Percentiles rank a stretch among this genome's conserved stretches.
Evolutionary conservation across 2,113 vertebrate species (phyloP).

Genomic region (Heterotis niloticus): DNA sequence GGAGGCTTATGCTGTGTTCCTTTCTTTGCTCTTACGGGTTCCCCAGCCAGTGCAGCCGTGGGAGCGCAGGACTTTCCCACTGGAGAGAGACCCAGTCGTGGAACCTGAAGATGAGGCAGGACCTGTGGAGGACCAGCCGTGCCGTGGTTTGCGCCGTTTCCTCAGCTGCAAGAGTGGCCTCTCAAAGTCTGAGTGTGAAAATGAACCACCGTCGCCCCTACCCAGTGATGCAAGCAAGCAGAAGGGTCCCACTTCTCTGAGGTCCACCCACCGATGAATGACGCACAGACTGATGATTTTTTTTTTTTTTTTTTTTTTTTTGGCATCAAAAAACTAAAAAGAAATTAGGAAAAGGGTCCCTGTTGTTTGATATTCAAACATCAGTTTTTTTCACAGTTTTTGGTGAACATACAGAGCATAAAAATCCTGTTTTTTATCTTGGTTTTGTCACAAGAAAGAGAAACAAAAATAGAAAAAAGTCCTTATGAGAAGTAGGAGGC

Average conservation of each 20-base stretch:
- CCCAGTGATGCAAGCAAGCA: slow-evolving; percentile 52
- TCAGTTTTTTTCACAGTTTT: slow-evolving; percentile 88
- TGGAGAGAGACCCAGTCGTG: slow-evolving; percentile 64
- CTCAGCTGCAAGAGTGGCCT: slow-evolving; percentile 71
- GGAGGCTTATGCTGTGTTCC: not conserved
- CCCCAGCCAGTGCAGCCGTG: slow-evolving; percentile 73
- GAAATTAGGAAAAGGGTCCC: slow-evolving; percentile 59
- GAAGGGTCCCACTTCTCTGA: slow-evolving; percentile 42
- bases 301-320: no score
- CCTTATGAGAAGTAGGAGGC: not conserved
- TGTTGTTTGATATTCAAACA: slow-evolving; percentile 94
- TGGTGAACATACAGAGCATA: slow-evolving; percentile 86
- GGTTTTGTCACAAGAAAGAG: slow-evolving; percentile 28
- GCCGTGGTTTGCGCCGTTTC: slow-evolving; percentile 68
- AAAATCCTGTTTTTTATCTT: slow-evolving; percentile 61
- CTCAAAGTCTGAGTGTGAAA: slow-evolving; percentile 58
- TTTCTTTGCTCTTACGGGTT: slow-evolving; percentile 11
- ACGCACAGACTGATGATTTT: slow-evolving; percentile 40
- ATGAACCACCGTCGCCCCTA: slow-evolving; percentile 50
- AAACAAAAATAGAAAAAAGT: slow-evolving; percentile 5
- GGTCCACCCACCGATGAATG: slow-evolving; percentile 70
- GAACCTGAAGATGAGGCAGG: slow-evolving; percentile 67
- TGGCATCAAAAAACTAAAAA: slow-evolving; percentile 22
- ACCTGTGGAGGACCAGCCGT: slow-evolving; percentile 58
- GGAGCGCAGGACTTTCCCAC: slow-evolving; percentile 75